A percentile compares a stretch with the other conserved stretches of the same genome.
Evolutionary conservation across 2,797 vertebrate species (phyloP).

Genomic region (Eremophila alpestris): DNA sequence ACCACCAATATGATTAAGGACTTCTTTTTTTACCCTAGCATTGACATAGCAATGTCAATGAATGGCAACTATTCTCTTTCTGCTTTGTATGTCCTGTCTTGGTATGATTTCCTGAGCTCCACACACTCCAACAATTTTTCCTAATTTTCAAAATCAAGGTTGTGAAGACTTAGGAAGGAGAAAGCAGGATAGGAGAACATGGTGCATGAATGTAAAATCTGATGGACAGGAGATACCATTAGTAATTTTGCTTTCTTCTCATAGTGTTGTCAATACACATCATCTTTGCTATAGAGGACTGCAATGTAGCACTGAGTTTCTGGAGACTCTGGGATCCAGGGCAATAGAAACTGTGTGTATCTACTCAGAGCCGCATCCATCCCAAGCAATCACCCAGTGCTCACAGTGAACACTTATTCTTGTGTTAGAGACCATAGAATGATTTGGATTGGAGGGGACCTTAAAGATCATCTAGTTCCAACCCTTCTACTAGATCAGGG

Average conservation of each 20-base stretch:
- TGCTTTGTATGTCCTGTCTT: neutral
- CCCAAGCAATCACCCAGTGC: neutral
- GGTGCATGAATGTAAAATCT: neutral
- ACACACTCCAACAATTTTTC: neutral
- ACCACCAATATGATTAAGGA: neutral
- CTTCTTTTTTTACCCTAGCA: neutral
- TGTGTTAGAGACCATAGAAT: neutral
- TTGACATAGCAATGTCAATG: neutral
- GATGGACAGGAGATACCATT: neutral
- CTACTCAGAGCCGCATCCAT: neutral
- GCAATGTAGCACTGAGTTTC: neutral
- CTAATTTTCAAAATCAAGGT: neutral
- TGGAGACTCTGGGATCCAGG: neutral
- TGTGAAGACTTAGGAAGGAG: neutral
- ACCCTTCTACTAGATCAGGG: neutral
- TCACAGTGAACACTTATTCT: neutral
- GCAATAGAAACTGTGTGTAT: fast-evolving
- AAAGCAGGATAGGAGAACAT: neutral
- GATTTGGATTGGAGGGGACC: neutral
- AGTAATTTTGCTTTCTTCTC: neutral
- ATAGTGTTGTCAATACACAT: neutral
- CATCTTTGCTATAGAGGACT: neutral
- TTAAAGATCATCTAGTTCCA: neutral
- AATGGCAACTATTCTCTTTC: neutral
- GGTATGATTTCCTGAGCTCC: neutral